Evolutionary conservation across 1,140 invertebrate genomes (phyloP).

Genomic region (Schlechtendalia chinensis): DNA sequence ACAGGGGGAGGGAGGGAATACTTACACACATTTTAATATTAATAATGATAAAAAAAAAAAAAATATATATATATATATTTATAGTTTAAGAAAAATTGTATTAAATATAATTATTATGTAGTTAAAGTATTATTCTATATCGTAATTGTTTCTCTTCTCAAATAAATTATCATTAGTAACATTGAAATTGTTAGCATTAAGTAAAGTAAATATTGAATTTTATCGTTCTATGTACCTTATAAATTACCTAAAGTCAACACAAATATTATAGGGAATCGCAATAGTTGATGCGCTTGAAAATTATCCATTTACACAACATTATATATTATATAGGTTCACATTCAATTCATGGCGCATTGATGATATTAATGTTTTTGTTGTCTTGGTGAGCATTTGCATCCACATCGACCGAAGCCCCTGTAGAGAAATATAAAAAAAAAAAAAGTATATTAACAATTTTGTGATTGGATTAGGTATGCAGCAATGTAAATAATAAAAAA

Average conservation of each 20-base stretch:
- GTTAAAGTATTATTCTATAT: too few relatives aligned
- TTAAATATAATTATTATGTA: too few relatives aligned
- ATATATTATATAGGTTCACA: not conserved
- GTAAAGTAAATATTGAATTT: slow-evolving; percentile 3
- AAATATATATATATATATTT: too few relatives aligned
- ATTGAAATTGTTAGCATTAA: not conserved
- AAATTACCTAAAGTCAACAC: not conserved
- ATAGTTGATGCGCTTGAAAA: not conserved
- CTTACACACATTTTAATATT: not conserved
- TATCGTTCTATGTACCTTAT: not conserved
- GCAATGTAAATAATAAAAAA: too few relatives aligned
- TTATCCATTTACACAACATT: too few relatives aligned
- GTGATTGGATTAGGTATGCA: too few relatives aligned
- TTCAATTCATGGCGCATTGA: slow-evolving; percentile 25
- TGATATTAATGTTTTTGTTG: slow-evolving; percentile 30
- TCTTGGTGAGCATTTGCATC: slow-evolving; percentile 35
- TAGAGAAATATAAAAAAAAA: not conserved
- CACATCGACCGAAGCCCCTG: slow-evolving; percentile 31
- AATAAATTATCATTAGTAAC: too few relatives aligned
- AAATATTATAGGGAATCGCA: not conserved
- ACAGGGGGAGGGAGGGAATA: not conserved
- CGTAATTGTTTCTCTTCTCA: too few relatives aligned
- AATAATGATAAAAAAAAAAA: not conserved
- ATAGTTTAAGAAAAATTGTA: too few relatives aligned
- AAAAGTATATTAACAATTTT: not conserved